Evolutionary conservation across 1,140 invertebrate species (phyloP), one percentile per base, ranked within the genome.

Genomic region (Phymorhynchus buccinoides): DNA sequence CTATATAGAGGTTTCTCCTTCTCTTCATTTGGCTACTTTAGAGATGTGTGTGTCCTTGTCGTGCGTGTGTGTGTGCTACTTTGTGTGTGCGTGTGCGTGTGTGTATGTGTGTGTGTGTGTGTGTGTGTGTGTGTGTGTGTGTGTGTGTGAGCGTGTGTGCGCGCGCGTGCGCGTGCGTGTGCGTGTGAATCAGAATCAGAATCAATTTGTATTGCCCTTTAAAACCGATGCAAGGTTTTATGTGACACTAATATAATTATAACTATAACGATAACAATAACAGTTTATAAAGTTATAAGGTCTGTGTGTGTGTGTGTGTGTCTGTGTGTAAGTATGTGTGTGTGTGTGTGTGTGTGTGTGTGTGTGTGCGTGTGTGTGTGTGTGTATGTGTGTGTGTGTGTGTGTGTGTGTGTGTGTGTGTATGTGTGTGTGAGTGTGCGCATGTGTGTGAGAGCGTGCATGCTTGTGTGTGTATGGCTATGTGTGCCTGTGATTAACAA

Each of bases 311-410:
- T 71, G 41, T 77, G 75, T 77, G 75, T 77, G 75, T 77, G 75
- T 77, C 37, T 77, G 75, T 77, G 75, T 77, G 75, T 77, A 39
- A 42, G 75, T 77, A 39, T 77, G 75, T 77, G 75, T 77, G 75
- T 77, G 75, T 77, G 75, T 77, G 75, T 77, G 39, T 78, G 75
- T 42, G 39, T 78, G 75, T 78, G 27, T 78, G 75, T 78, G 39
- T 3, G 35, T 14, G 0, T 14, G 35, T 27, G 39, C 27, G 75
- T 27, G 39, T 22, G 75, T 6, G 75, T 42, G n/a, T n/a, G 37
- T 77, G 39, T 22, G 75, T 77, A 9, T 42, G 75, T 78, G 75
- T 42, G 75, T 78, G 39, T 42, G 75, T 42, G 75, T 42, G 75
- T 42, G 39, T 42, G 75, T 42, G 75, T 42, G 39, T 78, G 75